Evolutionary conservation across 2,113 vertebrate genomes (phyloP).

Genomic region (Pogona vitticeps): DNA sequence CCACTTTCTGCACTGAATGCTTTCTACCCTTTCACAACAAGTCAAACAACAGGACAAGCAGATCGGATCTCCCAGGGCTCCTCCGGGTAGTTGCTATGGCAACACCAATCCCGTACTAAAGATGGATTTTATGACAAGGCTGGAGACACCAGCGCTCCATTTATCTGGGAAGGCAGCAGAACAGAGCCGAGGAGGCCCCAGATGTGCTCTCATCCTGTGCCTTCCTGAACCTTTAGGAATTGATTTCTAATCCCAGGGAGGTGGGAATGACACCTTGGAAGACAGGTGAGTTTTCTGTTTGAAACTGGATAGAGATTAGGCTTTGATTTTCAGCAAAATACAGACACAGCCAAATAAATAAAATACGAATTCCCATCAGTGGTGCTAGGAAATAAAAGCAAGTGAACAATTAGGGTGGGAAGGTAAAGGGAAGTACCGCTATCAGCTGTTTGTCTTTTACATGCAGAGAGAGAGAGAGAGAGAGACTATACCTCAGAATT

Average conservation of each 20-base stretch:
- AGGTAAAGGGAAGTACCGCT: not conserved
- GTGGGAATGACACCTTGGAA: not conserved
- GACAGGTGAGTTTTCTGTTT: not conserved
- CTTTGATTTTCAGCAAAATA: rapidly evolving
- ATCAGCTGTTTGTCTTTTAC: not conserved
- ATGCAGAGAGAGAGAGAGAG: too few relatives aligned
- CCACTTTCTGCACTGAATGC: not conserved
- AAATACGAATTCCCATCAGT: conserved; percentile 28
- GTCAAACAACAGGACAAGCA: conserved; percentile 35
- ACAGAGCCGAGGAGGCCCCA: not conserved
- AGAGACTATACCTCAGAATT: too few relatives aligned
- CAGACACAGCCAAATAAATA: not conserved
- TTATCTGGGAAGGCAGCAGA: not conserved
- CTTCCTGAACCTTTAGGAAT: conserved; percentile 14
- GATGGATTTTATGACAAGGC: conserved; percentile 26
- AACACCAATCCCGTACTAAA: conserved; percentile 16
- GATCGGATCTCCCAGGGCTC: conserved; percentile 29
- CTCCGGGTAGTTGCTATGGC: conserved; percentile 13
- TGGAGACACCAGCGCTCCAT: conserved; percentile 5
- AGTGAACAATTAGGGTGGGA: not conserved
- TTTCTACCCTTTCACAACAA: conserved; percentile 8
- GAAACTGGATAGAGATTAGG: not conserved
- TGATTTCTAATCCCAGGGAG: rapidly evolving
- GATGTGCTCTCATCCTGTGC: not conserved
- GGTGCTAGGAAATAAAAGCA: conserved; percentile 17